Percentiles rank a stretch among this genome's conserved stretches.
These are phyloP conservation scores for Mythimna impura DNA, from an alignment of 2,888 invertebrate species.

Conservation along the genomic window DNA sequence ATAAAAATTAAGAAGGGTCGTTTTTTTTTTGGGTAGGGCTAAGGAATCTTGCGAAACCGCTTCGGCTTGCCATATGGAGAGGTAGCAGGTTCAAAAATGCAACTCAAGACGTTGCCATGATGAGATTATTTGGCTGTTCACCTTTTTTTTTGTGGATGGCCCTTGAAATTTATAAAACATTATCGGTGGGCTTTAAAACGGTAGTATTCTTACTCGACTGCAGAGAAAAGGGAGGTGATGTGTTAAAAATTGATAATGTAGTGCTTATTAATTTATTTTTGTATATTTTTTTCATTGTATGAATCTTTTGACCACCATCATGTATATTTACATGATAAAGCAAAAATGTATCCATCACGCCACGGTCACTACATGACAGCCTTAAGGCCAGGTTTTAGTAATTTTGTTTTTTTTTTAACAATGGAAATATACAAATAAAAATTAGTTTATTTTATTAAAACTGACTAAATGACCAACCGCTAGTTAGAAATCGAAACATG, in stretches of 20 bases:
- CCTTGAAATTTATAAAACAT: conserved; percentile 11
- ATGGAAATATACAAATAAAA: too few species aligned
- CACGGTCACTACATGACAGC: too few species aligned
- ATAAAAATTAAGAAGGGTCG: conserved; percentile 36
- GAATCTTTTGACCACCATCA: too few species aligned
- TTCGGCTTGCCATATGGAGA: conserved; percentile 27
- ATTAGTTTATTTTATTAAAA: too few species aligned
- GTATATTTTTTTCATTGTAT: too few species aligned
- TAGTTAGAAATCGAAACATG: too few species aligned
- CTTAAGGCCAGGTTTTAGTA: too few species aligned
- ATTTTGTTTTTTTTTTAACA: too few species aligned
- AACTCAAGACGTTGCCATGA: conserved; percentile 16
- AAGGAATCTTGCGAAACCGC: conserved; percentile 38
- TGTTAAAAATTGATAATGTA: not conserved
- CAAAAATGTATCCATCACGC: too few species aligned
- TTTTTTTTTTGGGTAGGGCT: conserved; percentile 17
- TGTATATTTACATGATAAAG: too few species aligned
- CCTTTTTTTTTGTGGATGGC: conserved; percentile 16
- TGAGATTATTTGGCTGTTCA: not conserved
- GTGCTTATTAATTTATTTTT: too few species aligned
- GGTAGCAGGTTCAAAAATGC: conserved; percentile 2
- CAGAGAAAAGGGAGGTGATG: not conserved
- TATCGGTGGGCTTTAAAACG: not conserved
- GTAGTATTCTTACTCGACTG: not conserved
- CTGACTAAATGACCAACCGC: too few species aligned